phyloP scores from a whole-genome alignment of 2,113 vertebrate genomes.

The Phalacrocorax aristotelis region DNA sequence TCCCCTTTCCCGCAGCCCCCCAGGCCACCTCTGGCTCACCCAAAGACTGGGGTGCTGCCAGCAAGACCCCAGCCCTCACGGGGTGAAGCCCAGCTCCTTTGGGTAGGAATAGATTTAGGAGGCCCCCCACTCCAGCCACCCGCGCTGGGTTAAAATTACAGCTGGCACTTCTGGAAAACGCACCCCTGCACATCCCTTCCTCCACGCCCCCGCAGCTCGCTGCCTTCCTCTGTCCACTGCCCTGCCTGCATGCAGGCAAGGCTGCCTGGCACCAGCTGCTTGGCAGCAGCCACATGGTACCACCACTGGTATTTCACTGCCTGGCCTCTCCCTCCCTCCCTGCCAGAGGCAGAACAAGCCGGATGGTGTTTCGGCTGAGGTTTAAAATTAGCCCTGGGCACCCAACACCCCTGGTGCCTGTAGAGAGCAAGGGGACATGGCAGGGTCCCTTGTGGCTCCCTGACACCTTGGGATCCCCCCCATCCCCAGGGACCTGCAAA shows the following conservation, averaged over 20 bases:
- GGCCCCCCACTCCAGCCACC: neutral
- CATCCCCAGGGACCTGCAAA: neutral
- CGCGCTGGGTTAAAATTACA: neutral
- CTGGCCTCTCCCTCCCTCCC: neutral
- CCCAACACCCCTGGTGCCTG: accelerated
- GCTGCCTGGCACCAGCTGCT: neutral
- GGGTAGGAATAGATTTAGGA: neutral
- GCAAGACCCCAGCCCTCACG: accelerated
- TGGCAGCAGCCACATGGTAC: neutral
- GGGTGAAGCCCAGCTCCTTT: neutral
- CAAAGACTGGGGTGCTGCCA: neutral
- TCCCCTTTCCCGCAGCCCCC: neutral
- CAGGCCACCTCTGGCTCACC: accelerated
- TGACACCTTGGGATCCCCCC: neutral
- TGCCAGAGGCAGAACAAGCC: neutral
- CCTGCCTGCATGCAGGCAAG: neutral
- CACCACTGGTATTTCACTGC: neutral
- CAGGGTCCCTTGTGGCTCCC: neutral
- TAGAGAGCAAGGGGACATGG: accelerated
- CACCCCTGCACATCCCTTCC: neutral
- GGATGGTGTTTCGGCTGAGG: neutral
- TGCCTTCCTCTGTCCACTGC: neutral
- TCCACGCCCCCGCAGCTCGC: accelerated
- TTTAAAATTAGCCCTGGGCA: neutral
- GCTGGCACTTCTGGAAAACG: neutral